Evolutionary conservation across 1,140 invertebrate species (phyloP).

Genomic region (Drosophila setifemur): DNA sequence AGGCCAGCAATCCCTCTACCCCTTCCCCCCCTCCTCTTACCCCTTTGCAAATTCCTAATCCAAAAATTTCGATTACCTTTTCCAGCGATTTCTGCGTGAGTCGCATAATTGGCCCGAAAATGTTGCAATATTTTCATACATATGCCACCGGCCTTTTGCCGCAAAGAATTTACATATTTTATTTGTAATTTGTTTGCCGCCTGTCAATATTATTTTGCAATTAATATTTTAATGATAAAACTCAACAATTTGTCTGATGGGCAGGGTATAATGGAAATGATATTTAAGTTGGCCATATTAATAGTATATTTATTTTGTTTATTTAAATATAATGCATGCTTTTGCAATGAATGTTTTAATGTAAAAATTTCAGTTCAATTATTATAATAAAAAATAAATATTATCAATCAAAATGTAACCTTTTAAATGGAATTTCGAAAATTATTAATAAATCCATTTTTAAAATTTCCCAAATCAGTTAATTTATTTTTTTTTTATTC

Average conservation of each 20-base stretch:
- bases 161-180: conserved; percentile 49
- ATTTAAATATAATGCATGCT: too few relatives aligned
- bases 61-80: conserved; percentile 33
- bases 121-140: background rate
- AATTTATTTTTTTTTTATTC: too few relatives aligned
- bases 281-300: too few relatives aligned
- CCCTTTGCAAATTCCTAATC: background rate
- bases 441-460: too few relatives aligned
- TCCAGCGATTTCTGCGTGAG: conserved; percentile 32
- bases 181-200: conserved; percentile 62
- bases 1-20: background rate
- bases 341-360: too few relatives aligned
- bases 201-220: conserved; percentile 75
- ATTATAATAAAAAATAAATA: too few relatives aligned
- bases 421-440: too few relatives aligned
- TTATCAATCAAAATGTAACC: too few relatives aligned
- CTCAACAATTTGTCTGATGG: background rate
- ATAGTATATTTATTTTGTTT: too few relatives aligned
- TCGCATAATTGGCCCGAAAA: conserved; percentile 31
- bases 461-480: too few relatives aligned
- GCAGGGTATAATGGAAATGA: too few relatives aligned
- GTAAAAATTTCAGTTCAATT: too few relatives aligned
- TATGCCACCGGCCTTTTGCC: conserved; percentile 14
- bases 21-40: background rate
- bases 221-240: conserved; percentile 64